Base-by-base conservation (phyloP, 2,797 vertebrate species). In the Acanthurus tractus region DNA sequence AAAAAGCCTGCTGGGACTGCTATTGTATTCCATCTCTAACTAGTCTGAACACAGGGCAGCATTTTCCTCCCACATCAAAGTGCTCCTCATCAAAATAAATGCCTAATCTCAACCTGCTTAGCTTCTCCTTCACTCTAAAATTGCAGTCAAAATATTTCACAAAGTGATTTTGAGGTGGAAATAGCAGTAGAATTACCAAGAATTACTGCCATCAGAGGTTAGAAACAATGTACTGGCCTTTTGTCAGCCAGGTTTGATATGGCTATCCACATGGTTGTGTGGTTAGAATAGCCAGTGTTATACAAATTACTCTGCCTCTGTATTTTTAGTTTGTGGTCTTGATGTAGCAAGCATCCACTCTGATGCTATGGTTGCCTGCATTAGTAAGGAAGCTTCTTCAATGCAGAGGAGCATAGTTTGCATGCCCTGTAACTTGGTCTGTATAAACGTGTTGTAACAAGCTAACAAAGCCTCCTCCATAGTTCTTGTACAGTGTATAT, bases 1-100 rank as follows among this genome's bases (percentile, higher is more conserved):
- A 56, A 74, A 49, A 74, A 79, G 62, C 78, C 84, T 63, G 48
- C 78, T 77, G 87, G 78, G 83, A 86, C 76, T 78, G 59, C 69
- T 74, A 23, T 75, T 70, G 63, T 68, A 73, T 54, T 76, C 63
- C 50, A 64, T 75, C 66, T 70, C 53, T 53, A 79, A 36, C 63
- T 74, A 50, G 53, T 69, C 12, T 70, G 78, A 86, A 88, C 73
- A 59, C 75, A 56, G 58, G 54, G 55, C 49, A 70, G 68, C 62
- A 40, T 63, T 83, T 81, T 76, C 34, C 61, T 81, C 45, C 44
- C 55, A 55, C 77, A 58, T 86, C 64, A 85, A 81, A 86, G 68
- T 7, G 42, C 34, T 58, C 38, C 23, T 49, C 34, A 29, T 56
- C 69, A 63, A 34, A 63, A 64, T 69, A 66, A 25, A 66, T 73